Evolutionary conservation across 2,888 invertebrate species (phyloP), one percentile per base, ranked within the genome.

Genomic region (Dolichomitus sp.): DNA sequence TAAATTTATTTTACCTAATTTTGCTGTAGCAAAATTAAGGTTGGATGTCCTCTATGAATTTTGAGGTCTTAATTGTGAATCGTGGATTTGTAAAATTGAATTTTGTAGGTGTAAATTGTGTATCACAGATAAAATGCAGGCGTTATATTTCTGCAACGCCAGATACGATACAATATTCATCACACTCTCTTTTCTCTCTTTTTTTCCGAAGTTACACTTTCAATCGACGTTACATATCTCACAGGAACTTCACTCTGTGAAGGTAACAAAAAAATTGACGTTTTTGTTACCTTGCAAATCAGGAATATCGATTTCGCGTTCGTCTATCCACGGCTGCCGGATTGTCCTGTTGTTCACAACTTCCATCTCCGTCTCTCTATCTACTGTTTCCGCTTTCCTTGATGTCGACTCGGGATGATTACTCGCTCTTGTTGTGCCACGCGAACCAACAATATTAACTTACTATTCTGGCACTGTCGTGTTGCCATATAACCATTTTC

Each of bases 251-350:
- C 7, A n/a, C 17, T 52, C 40, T 48, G 30, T 23, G 37, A 37
- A 9, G 37, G 9, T 37, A 9, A 37, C 37, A 37, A 37, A 37
- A 9, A 9, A 9, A 9, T 37, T 33, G 12, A 19, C 65, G 61
- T n/a, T 27, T 12, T 40, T 23, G 33, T 12, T 78, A 30, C 6
- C 52, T 70, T 30, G 19, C 42, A 65, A 63, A 73, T 77, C 74
- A 79, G 57, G 19, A 19, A 30, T 70, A 78, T 79, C 65, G 78
- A 75, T 78, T 74, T 74, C 57, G 17, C 74, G 65, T 40, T 30
- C 48, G 45, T 33, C 40, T 23, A 65, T 78, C 17, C 54, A 12
- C 9, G n/a, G 65, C 17, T 23, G 30, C 17, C 50, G 23, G 48
- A 82, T 79, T 59, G 48, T 76, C 40, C 68, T 59, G 77, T 70